Percentiles rank a stretch among this genome's conserved stretches.
phyloP scores from a whole-genome alignment of 1,140 invertebrate genomes.

The Drosophila insularis region DNA sequence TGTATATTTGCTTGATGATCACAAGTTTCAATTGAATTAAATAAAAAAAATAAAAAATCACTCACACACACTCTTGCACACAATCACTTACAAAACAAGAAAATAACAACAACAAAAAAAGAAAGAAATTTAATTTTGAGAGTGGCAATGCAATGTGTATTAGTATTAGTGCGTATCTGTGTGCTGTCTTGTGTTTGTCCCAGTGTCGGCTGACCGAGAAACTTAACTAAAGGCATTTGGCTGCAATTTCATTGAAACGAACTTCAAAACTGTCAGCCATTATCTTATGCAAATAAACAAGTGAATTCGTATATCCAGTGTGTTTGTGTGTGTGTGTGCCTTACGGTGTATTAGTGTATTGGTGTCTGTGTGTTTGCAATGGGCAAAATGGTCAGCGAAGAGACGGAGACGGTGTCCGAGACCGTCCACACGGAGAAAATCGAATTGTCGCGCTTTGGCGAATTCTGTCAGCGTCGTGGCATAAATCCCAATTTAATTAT shows the following conservation, averaged over 20 bases:
- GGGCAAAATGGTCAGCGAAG: conserved; percentile 75
- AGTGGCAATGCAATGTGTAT: conserved; percentile 40
- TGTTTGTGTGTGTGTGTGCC: conserved; percentile 11
- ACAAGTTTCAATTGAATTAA: conserved; percentile 82
- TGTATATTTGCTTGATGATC: conserved; percentile 54
- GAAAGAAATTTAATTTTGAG: conserved; percentile 66
- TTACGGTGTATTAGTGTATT: conserved; percentile 2
- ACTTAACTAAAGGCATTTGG: conserved; percentile 55
- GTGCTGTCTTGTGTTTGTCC: conserved; percentile 15
- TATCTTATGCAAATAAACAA: conserved; percentile 35
- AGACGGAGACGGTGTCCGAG: conserved; percentile 72
- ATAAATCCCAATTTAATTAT: conserved; percentile 89
- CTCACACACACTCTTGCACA: neutral
- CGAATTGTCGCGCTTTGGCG: conserved; percentile 70
- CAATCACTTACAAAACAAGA: conserved; percentile 56
- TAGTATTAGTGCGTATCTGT: conserved; percentile 30
- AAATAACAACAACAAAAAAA: conserved; percentile 64
- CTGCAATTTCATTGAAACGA: conserved; percentile 68
- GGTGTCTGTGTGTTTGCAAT: conserved; percentile 26
- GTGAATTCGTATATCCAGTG: conserved; percentile 10
- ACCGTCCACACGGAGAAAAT: conserved; percentile 58
- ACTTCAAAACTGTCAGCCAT: conserved; percentile 63
- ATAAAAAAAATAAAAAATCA: conserved; percentile 31
- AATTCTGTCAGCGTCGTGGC: conserved; percentile 76
- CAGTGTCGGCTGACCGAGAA: conserved; percentile 71